These are phyloP conservation scores for Tympanoctomys barrerae DNA, from an alignment of 2,797 vertebrate genomes.

Conservation along the genomic window DNA sequence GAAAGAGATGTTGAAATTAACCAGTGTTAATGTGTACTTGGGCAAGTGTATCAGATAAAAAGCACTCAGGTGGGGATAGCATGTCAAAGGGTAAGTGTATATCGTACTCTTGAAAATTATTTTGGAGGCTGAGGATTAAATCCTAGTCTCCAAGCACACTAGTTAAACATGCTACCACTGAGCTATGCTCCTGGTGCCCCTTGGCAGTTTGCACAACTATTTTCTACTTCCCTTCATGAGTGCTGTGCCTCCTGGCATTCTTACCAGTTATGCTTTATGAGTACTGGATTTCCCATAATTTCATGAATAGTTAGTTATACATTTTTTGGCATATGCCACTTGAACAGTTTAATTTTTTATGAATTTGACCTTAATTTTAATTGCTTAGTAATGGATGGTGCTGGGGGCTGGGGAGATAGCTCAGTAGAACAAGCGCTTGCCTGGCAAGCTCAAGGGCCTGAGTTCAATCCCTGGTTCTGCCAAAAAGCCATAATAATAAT, in stretches of 20 bases:
- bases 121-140: background rate
- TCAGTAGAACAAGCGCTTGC: too few relatives aligned
- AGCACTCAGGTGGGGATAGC: background rate
- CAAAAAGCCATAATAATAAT: too few relatives aligned
- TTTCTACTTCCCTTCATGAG: background rate
- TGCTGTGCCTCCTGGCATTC: accelerated
- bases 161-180: background rate
- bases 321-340: background rate
- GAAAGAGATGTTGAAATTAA: background rate
- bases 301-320: background rate
- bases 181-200: accelerated
- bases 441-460: too few relatives aligned
- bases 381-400: background rate
- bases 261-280: background rate
- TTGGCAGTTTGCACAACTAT: background rate
- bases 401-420: too few relatives aligned
- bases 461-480: too few relatives aligned
- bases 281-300: background rate
- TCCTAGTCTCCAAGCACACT: too few relatives aligned
- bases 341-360: background rate
- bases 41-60: background rate
- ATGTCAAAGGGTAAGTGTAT: background rate
- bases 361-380: background rate
- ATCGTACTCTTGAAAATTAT: background rate
- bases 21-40: background rate